phyloP scores from a whole-genome alignment of 1,140 invertebrate genomes.

The Ips typographus region DNA sequence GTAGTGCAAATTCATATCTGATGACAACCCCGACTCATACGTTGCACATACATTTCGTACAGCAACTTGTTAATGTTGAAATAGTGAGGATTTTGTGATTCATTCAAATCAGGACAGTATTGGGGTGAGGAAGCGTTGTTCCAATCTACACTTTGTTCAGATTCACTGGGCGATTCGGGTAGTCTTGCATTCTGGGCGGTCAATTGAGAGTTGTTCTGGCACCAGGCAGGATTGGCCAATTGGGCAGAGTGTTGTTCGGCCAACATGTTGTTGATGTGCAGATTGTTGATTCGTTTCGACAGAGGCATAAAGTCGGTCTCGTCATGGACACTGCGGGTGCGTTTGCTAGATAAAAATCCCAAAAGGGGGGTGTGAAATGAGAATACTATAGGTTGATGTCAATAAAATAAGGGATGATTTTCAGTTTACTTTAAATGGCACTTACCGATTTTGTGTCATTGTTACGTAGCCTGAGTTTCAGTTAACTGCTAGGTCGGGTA shows the following conservation, averaged over 20 bases:
- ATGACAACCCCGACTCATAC: constrained; percentile 54
- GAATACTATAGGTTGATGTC: too few species aligned
- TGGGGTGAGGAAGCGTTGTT: constrained; percentile 26
- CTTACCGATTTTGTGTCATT: constrained; percentile 39
- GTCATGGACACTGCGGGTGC: constrained; percentile 59
- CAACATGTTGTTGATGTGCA: constrained; percentile 65
- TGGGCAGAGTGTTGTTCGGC: constrained; percentile 25
- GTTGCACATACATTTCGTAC: constrained; percentile 61
- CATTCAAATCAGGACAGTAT: constrained; percentile 60
- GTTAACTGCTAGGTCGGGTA: too few species aligned
- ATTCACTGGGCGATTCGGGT: constrained; percentile 36
- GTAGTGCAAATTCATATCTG: constrained; percentile 26
- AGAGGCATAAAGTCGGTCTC: constrained; percentile 73
- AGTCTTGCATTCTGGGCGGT: constrained; percentile 17
- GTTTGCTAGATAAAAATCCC: constrained; percentile 58
- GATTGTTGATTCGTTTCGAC: constrained; percentile 76
- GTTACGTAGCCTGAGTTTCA: neutral
- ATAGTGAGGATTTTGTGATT: constrained; percentile 63
- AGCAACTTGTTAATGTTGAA: constrained; percentile 65
- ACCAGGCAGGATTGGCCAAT: constrained; percentile 39
- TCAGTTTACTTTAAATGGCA: neutral
- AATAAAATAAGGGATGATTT: too few species aligned
- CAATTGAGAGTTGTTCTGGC: constrained; percentile 6
- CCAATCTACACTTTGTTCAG: constrained; percentile 45
- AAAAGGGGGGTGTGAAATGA: neutral